phyloP scores from a whole-genome alignment of 2,888 invertebrate genomes.

The Phengaris arion region DNA sequence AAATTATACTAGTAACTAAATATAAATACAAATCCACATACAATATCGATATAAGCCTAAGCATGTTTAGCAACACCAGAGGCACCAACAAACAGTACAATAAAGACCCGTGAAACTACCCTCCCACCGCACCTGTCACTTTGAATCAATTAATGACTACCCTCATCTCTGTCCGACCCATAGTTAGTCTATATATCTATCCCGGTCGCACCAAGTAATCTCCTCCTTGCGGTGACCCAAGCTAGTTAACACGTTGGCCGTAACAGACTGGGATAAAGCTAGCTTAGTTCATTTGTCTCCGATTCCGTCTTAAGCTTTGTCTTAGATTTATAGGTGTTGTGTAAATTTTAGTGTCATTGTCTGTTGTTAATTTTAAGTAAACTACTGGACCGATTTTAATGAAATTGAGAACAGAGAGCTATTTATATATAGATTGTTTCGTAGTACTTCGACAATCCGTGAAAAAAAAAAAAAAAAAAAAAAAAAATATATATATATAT shows the following conservation, averaged over 20 bases:
- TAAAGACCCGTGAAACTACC: constrained; percentile 50
- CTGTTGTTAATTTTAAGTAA: no score
- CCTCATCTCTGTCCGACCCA: constrained; percentile 38
- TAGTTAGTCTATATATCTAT: constrained; percentile 18
- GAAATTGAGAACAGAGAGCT: no score
- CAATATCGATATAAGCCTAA: constrained; percentile 1
- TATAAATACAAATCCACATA: not conserved
- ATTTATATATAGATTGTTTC: no score
- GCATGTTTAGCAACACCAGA: constrained; percentile 24
- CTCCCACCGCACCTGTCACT: constrained; percentile 42
- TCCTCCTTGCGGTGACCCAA: constrained; percentile 55
- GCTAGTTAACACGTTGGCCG: constrained; percentile 65
- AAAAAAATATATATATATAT: no score
- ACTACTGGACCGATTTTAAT: no score
- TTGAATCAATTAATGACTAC: constrained; percentile 57
- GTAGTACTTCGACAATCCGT: no score
- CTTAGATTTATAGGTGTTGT: constrained; percentile 26
- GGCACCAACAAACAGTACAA: constrained; percentile 42
- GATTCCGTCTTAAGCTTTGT: constrained; percentile 32
- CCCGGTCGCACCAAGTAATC: constrained; percentile 47
- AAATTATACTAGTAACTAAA: not conserved
- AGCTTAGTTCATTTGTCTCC: constrained; percentile 53
- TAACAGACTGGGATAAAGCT: constrained; percentile 48
- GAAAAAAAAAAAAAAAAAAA: no score
- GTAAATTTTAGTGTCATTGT: not conserved